phyloP scores from a whole-genome alignment of 2,797 vertebrate genomes.

The Hephaestus fuliginosus region DNA sequence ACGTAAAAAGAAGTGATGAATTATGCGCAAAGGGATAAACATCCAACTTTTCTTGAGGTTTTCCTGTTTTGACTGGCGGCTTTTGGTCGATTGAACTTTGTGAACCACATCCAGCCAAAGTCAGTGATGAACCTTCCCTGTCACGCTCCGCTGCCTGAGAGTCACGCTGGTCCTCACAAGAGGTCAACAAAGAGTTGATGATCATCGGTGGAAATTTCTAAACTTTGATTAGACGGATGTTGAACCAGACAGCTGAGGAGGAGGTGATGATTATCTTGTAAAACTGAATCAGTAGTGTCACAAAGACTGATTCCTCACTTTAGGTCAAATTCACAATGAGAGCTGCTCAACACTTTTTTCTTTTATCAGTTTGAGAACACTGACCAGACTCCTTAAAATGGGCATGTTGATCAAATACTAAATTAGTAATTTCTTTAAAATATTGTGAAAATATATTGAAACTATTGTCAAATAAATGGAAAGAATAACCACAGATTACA shows the following conservation, averaged over 20 bases:
- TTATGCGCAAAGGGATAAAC: background rate
- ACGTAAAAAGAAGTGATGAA: background rate
- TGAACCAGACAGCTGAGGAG: background rate
- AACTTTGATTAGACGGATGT: slow-evolving; percentile 18
- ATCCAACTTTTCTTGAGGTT: background rate
- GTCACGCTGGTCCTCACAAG: slow-evolving; percentile 11
- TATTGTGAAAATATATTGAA: background rate
- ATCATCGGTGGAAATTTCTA: slow-evolving; percentile 4
- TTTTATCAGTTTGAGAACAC: background rate
- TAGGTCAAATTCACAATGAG: background rate
- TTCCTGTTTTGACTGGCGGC: background rate
- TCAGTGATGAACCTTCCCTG: slow-evolving; percentile 11
- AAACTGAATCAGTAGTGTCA: background rate
- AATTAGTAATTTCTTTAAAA: background rate
- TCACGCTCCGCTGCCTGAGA: slow-evolving; percentile 20
- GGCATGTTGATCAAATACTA: background rate
- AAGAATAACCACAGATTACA: background rate
- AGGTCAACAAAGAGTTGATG: slow-evolving; percentile 26
- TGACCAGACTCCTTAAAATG: background rate
- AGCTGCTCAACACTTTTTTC: background rate
- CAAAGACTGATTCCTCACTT: background rate
- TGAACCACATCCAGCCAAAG: background rate
- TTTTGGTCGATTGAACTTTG: background rate
- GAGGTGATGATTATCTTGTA: background rate
- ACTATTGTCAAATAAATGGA: too few species aligned